Evolutionary conservation across 1,140 invertebrate genomes (phyloP).

Genomic region (Rhopalosiphum padi): DNA sequence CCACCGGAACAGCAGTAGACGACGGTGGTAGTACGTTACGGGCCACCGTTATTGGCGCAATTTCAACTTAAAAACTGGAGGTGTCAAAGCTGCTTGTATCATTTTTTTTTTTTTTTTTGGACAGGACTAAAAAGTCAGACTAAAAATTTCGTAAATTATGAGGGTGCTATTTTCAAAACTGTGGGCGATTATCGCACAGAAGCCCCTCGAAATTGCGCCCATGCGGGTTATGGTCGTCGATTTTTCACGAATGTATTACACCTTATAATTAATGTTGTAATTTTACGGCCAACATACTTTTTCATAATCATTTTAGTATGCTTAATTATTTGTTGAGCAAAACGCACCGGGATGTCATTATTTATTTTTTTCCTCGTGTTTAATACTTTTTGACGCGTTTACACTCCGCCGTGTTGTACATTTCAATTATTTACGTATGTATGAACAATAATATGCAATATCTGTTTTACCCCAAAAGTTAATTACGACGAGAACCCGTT

Average conservation of each 20-base stretch:
- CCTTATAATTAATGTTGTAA: neutral
- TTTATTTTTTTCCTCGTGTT: neutral
- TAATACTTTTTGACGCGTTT: too few relatives aligned
- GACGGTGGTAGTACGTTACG: neutral
- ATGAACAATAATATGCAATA: too few relatives aligned
- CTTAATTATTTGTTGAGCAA: neutral
- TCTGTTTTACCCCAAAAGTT: too few relatives aligned
- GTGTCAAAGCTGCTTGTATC: neutral
- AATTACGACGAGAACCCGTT: neutral
- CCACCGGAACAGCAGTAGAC: neutral
- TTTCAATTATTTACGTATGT: too few relatives aligned
- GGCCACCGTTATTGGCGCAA: neutral
- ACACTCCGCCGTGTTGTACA: too few relatives aligned
- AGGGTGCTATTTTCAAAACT: too few relatives aligned
- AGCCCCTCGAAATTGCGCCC: too few relatives aligned
- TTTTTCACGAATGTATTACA: neutral
- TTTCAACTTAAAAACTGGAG: neutral
- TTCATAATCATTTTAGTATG: neutral
- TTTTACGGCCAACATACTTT: neutral
- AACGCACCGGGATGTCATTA: neutral
- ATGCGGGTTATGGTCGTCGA: neutral
- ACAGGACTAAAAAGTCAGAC: too few relatives aligned
- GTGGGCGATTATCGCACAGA: too few relatives aligned
- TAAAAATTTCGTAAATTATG: too few relatives aligned
- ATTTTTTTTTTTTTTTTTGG: too few relatives aligned